A percentile compares a stretch with the other conserved stretches of the same genome.
Conservation (phyloP, 1,140 invertebrate genomes). For the Procambarus clarkii region DNA sequence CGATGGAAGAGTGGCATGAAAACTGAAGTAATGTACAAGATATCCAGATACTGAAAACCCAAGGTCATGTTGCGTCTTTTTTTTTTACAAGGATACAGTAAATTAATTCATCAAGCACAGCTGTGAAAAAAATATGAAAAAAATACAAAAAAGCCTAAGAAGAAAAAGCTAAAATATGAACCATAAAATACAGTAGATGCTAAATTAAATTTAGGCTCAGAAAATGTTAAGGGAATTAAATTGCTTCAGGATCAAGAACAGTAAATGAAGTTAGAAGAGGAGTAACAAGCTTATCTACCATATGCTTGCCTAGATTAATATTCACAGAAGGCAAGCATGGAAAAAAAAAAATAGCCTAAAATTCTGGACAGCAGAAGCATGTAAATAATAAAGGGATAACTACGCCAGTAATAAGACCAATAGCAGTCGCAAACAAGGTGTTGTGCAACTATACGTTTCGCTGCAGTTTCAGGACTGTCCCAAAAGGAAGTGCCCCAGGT, state of each 20-base stretch:
- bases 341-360: not conserved
- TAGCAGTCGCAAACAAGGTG: not conserved
- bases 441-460: not conserved
- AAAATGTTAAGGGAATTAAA: not conserved
- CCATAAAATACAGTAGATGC: not conserved
- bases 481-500: not conserved
- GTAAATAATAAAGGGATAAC: not conserved
- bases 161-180: no score
- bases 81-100: no score
- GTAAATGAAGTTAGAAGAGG: not conserved
- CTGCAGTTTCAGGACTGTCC: not conserved
- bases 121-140: no score
- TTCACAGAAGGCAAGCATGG: not conserved
- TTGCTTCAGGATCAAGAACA: not conserved
- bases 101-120: no score
- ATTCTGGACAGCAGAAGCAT: not conserved
- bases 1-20: no score
- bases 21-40: no score
- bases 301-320: not conserved
- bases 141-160: no score
- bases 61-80: no score
- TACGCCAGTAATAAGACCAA: not conserved
- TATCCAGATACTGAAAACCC: no score
- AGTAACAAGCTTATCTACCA: not conserved
- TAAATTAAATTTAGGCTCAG: not conserved